Conservation (phyloP, 2,797 vertebrate species). For the Acipenser transmontanus region DNA sequence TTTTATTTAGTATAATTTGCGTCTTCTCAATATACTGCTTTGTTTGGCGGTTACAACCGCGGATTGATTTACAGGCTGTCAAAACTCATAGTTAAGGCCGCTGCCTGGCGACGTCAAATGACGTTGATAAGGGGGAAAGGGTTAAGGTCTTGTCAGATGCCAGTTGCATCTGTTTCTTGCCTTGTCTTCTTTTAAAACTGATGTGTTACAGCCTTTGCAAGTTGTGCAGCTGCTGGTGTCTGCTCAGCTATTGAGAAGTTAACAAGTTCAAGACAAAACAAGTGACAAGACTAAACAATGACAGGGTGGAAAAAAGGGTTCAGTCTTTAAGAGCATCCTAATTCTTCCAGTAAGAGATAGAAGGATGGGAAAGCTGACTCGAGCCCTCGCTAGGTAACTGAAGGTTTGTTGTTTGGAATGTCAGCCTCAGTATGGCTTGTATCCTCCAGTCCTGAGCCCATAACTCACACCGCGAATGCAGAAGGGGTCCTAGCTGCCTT, state of each 20-base stretch:
- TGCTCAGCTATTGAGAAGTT: conserved; percentile 54
- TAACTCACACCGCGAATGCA: conserved; percentile 51
- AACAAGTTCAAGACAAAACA: conserved; percentile 73
- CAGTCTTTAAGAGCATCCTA: conserved; percentile 57
- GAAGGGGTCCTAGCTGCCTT: conserved; percentile 49
- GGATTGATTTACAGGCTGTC: conserved; percentile 4
- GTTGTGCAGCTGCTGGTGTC: conserved; percentile 60
- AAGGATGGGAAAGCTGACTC: conserved; percentile 47
- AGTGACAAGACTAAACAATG: conserved; percentile 59
- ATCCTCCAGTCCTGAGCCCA: conserved; percentile 41
- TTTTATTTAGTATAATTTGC: neutral
- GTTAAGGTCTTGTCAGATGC: conserved; percentile 48
- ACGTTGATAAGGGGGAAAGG: conserved; percentile 30
- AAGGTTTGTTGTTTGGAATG: conserved; percentile 80
- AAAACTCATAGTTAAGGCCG: conserved; percentile 16
- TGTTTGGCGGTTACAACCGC: neutral
- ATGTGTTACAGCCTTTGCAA: conserved; percentile 46
- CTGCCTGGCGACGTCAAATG: conserved; percentile 31
- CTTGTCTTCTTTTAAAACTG: conserved; percentile 48
- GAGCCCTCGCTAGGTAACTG: conserved; percentile 76
- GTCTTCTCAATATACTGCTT: neutral
- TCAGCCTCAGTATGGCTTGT: conserved; percentile 47
- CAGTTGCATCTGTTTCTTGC: conserved; percentile 30
- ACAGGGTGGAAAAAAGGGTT: conserved; percentile 40
- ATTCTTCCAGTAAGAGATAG: conserved; percentile 36